Percentiles rank a stretch among this genome's conserved stretches.
These are phyloP conservation scores for Leptestheria dahalacensis DNA, from an alignment of 1,140 invertebrate genomes.

Conservation along the genomic window DNA sequence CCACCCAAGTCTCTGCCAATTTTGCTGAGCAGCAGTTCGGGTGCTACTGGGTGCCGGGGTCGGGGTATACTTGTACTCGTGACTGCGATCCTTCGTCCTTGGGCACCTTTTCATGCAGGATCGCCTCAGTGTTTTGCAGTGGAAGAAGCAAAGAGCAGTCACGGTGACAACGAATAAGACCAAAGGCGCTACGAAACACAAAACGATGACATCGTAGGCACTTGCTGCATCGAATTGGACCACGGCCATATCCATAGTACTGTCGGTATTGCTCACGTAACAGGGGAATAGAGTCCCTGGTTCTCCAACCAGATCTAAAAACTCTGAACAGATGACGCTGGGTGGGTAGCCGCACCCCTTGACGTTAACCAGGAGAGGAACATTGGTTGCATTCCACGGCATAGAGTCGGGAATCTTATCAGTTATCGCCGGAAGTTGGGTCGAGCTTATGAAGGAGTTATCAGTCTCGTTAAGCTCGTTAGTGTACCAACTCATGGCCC, in stretches of 20 bases:
- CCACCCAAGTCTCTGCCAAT: neutral
- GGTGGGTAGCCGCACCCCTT: conserved; percentile 83
- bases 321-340: conserved; percentile 62
- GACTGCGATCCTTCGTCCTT: neutral
- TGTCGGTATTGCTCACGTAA: conserved; percentile 27
- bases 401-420: neutral
- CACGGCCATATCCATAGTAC: neutral
- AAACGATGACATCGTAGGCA: neutral
- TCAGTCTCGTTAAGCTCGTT: conserved; percentile 7
- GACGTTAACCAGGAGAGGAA: conserved; percentile 56
- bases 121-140: neutral
- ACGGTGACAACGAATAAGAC: neutral
- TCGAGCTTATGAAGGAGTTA: neutral
- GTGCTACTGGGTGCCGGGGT: too few relatives aligned
- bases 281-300: conserved; percentile 64
- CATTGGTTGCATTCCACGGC: conserved; percentile 33
- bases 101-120: neutral
- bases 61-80: neutral
- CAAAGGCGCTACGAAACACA: neutral
- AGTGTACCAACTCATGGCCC: neutral
- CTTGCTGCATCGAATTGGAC: neutral
- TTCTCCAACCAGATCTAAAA: conserved; percentile 54
- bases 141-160: neutral
- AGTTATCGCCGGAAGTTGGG: neutral
- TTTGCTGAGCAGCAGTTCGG: neutral